phyloP scores from a whole-genome alignment of 2,888 invertebrate genomes.

The Caenorhabditis doughertyi region DNA sequence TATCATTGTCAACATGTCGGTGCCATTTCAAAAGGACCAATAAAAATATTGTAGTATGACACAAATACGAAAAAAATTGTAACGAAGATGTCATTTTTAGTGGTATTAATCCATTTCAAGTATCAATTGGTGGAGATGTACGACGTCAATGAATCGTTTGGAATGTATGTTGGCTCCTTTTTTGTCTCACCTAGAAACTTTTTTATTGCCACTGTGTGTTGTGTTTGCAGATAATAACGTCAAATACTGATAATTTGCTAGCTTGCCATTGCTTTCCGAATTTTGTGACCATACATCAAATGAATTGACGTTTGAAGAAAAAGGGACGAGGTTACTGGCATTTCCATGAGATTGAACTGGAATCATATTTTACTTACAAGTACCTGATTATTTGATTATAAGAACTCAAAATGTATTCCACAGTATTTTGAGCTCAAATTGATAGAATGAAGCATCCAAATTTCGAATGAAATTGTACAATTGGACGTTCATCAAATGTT shows the following conservation, averaged over 20 bases:
- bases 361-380: too few species aligned
- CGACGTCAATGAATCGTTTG: constrained; percentile 3
- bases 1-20: not conserved
- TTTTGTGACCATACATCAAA: constrained; percentile 42
- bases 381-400: too few species aligned
- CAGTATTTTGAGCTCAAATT: too few species aligned
- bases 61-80: not conserved
- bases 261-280: constrained; percentile 14
- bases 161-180: constrained; percentile 11
- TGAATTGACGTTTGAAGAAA: not conserved
- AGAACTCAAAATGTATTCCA: too few species aligned
- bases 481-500: too few species aligned
- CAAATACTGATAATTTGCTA: constrained; percentile 46
- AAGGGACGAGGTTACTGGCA: not conserved
- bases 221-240: constrained; percentile 40
- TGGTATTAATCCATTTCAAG: constrained; percentile 9
- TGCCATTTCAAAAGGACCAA: constrained; percentile 17
- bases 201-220: constrained; percentile 47
- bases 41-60: constrained; percentile 1
- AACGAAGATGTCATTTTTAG: not conserved
- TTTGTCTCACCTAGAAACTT: constrained; percentile 42
- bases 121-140: constrained; percentile 11
- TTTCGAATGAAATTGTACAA: too few species aligned
- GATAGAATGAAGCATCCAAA: too few species aligned
- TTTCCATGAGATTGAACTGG: too few species aligned